Evolutionary conservation across 2,888 invertebrate species (phyloP).

Genomic region (Drepanosiphum platanoidis): DNA sequence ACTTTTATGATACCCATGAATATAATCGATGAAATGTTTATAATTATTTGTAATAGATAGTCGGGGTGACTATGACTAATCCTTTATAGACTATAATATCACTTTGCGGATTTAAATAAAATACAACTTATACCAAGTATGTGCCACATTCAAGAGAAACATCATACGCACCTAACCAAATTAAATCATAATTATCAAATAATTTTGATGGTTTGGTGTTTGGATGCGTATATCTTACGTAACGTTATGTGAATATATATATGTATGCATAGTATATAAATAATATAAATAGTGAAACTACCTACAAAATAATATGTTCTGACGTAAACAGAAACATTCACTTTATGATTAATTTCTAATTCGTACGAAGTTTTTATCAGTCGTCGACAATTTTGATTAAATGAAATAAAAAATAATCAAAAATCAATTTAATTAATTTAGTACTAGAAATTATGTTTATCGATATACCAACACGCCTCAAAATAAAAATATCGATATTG

Average conservation of each 20-base stretch:
- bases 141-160: too few species aligned
- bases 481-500: not conserved
- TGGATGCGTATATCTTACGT: not conserved
- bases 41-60: too few species aligned
- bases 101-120: too few species aligned
- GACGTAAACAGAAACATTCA: constrained; percentile 39
- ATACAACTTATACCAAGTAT: too few species aligned
- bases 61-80: too few species aligned
- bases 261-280: too few species aligned
- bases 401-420: not conserved
- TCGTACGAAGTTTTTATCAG: not conserved
- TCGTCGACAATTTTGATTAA: not conserved
- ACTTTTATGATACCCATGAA: too few species aligned
- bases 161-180: too few species aligned
- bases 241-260: too few species aligned
- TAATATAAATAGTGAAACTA: not conserved
- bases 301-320: constrained; percentile 7
- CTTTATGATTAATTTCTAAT: constrained; percentile 19
- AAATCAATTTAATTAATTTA: not conserved
- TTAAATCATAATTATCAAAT: not conserved
- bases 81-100: too few species aligned
- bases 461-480: not conserved
- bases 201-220: not conserved
- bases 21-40: too few species aligned
- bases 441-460: not conserved